Base-by-base conservation (phyloP, 1,140 invertebrate species). In the Muscidifurax raptorellus region DNA sequence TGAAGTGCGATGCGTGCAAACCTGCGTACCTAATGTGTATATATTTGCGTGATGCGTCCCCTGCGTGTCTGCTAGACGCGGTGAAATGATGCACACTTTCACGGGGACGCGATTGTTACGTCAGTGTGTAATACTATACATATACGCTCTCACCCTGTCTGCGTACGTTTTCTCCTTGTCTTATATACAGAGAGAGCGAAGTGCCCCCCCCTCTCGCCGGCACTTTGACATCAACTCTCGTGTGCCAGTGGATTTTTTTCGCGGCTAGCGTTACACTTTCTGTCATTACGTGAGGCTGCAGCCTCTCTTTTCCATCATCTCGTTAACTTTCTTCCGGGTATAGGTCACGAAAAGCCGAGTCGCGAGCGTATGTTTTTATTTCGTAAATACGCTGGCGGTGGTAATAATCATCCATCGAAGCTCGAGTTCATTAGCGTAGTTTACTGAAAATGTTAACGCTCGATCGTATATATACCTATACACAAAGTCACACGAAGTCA, bases 1-100 rank as follows among this genome's bases (percentile, higher is more conserved):
- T 82, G 80, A 82, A 75, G 71, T 82, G 22, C 71, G 36, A 74
- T 32, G 32, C 71, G 28, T 74, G 32, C 32, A 32, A 25, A 10
- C 32, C 22, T n/a, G 22, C 71, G 32, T n/a, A 40, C 71, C 52
- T 59, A 59, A 59, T 59, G 52, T 59, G 71, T 6, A 64, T 22
- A 10, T 30, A 30, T 27, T 10, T 30, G 25, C 67, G 25, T 27
- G 25, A 2, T 59, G 18, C 52, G 52, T 18, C 2, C 15, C n/a
- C n/a, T n/a, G n/a, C 6, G 27, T 30, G 67, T 30, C 25, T 69
- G 27, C 32, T 32, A 32, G 32, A 32, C 32, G 32, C 36, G 36
- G 36, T 0, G 36, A 80, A 36, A 47, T 80, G 66, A 80, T 80
- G 15, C 47, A 52, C 40, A 67, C 59, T 78, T 78, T 64, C 76